A percentile compares a stretch with the other conserved stretches of the same genome.
phyloP scores from a whole-genome alignment of 1,140 invertebrate species.

The Pseudomyrmex pallidus region DNA sequence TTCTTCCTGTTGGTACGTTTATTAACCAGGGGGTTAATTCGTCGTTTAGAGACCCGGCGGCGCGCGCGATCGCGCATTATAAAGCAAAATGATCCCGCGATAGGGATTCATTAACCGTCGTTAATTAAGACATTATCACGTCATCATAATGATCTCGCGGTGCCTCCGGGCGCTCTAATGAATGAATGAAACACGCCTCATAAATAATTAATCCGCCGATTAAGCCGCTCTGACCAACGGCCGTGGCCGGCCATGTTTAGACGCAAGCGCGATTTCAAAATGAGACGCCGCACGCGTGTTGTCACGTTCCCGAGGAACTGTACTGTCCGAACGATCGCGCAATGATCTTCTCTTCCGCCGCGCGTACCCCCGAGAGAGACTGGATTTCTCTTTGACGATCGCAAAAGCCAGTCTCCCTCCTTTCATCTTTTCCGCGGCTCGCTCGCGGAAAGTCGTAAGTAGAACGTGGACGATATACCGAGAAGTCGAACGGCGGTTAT shows the following conservation, averaged over 20 bases:
- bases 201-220: conserved; percentile 85
- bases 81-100: conserved; percentile 81
- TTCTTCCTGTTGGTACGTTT: conserved; percentile 77
- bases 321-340: conserved; percentile 7
- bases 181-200: conserved; percentile 86
- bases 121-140: conserved; percentile 86
- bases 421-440: not conserved
- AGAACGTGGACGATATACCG: conserved; percentile 35
- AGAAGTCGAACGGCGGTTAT: not conserved
- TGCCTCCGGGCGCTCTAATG: conserved; percentile 80
- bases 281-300: conserved; percentile 55
- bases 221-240: conserved; percentile 81
- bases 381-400: no score
- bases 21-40: conserved; percentile 83
- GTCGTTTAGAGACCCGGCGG: conserved; percentile 77
- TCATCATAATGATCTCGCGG: conserved; percentile 83
- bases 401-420: no score
- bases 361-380: no score
- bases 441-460: conserved; percentile 37
- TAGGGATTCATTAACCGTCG: conserved; percentile 84
- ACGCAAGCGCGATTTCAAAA: conserved; percentile 38
- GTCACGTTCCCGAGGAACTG: conserved; percentile 49
- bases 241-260: conserved; percentile 70
- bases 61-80: conserved; percentile 74
- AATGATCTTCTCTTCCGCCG: no score